phyloP scores from a whole-genome alignment of 2,888 invertebrate species.

The Pterostichus madidus region DNA sequence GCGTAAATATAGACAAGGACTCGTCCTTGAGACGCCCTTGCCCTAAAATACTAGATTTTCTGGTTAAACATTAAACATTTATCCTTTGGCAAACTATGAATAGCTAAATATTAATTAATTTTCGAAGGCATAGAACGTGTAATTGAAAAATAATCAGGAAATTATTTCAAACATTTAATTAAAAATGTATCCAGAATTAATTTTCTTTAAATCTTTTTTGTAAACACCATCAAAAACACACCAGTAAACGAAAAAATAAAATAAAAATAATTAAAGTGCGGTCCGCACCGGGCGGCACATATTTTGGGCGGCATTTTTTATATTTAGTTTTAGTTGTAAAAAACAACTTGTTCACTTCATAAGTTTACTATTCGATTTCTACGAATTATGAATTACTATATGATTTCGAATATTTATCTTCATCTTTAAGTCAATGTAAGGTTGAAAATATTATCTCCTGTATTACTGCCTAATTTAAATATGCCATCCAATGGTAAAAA shows the following conservation, averaged over 20 bases:
- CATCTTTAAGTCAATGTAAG: too few relatives aligned
- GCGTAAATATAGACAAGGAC: constrained; percentile 42
- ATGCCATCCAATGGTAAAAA: too few relatives aligned
- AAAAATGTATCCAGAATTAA: constrained; percentile 10
- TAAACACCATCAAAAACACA: background rate
- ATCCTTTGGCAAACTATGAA: constrained; percentile 12
- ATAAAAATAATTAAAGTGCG: too few relatives aligned
- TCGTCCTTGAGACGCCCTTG: constrained; percentile 35
- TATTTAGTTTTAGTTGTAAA: too few relatives aligned
- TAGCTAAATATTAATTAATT: constrained; percentile 10
- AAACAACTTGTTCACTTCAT: too few relatives aligned
- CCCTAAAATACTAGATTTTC: constrained; percentile 1
- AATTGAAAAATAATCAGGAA: background rate
- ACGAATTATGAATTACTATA: too few relatives aligned
- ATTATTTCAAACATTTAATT: background rate
- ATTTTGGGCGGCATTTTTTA: too few relatives aligned
- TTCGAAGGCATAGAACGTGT: background rate
- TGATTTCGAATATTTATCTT: too few relatives aligned
- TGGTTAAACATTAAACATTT: constrained; percentile 19
- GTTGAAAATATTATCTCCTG: too few relatives aligned
- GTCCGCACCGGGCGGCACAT: too few relatives aligned
- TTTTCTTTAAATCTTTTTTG: background rate
- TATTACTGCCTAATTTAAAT: too few relatives aligned
- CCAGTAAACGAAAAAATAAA: background rate
- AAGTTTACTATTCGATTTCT: too few relatives aligned